Evolutionary conservation across 1,140 invertebrate species (phyloP).

Genomic region (Lasioglossum albipes): DNA sequence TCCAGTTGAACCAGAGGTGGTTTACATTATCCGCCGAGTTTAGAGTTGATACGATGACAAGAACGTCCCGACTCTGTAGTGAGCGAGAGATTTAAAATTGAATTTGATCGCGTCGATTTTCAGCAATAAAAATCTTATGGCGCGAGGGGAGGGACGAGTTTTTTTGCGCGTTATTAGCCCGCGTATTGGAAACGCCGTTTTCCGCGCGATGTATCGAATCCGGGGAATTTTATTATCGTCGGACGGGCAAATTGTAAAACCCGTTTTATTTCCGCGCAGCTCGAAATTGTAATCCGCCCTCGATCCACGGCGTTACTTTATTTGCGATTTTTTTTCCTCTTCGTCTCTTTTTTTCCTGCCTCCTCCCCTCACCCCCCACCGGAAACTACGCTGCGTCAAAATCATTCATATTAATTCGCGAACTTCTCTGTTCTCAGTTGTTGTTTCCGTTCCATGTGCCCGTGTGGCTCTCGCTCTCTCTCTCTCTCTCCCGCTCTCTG

Average conservation of each 20-base stretch:
- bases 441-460: background rate
- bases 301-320: background rate
- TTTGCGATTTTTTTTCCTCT: constrained; percentile 24
- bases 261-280: constrained; percentile 24
- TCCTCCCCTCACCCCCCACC: no score
- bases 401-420: background rate
- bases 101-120: background rate
- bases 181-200: background rate
- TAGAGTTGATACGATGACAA: no score
- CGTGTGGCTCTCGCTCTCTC: no score
- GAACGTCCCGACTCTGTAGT: no score
- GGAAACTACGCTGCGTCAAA: background rate
- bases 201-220: background rate
- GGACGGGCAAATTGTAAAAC: constrained; percentile 2
- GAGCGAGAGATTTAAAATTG: background rate
- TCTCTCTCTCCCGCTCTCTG: no score
- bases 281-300: constrained; percentile 13
- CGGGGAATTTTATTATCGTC: constrained; percentile 27
- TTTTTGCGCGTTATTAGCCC: constrained; percentile 38
- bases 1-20: no score
- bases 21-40: no score
- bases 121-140: background rate
- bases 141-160: background rate
- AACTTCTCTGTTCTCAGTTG: background rate
- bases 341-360: no score